These are phyloP conservation scores for Cygnus olor DNA, from an alignment of 2,797 vertebrate species.

Conservation along the genomic window DNA sequence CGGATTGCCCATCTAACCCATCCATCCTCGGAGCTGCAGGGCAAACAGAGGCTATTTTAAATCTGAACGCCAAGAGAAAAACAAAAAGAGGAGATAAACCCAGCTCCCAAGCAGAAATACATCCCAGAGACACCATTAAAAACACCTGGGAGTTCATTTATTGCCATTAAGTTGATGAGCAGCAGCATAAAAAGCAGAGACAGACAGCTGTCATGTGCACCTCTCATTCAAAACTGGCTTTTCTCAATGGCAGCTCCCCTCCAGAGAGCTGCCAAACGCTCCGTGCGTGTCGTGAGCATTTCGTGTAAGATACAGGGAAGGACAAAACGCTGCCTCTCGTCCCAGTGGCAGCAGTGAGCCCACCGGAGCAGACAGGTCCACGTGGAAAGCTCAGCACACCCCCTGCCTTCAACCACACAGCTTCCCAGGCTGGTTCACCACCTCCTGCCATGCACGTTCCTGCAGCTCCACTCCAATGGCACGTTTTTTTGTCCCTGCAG, in stretches of 20 bases:
- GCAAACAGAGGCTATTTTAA: background rate
- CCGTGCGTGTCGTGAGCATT: background rate
- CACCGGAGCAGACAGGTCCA: accelerated
- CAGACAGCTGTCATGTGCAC: background rate
- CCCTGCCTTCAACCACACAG: accelerated
- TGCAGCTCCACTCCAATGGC: background rate
- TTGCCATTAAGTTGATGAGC: constrained; percentile 49
- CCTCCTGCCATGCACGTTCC: background rate
- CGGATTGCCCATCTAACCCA: accelerated
- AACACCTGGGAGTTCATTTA: constrained; percentile 37
- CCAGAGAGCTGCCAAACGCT: background rate
- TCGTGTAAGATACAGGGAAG: background rate
- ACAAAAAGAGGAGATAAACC: background rate
- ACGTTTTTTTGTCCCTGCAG: background rate
- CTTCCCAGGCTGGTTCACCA: background rate
- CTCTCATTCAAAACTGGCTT: background rate
- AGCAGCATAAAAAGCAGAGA: background rate
- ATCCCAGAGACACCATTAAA: background rate
- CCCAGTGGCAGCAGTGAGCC: background rate
- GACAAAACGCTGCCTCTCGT: background rate
- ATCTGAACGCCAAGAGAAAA: background rate
- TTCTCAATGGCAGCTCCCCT: background rate
- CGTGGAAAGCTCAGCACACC: background rate
- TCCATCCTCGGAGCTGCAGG: background rate
- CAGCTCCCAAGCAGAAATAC: background rate